Evolutionary conservation across 2,797 vertebrate species (phyloP).

Genomic region (Melanogrammus aeglefinus): DNA sequence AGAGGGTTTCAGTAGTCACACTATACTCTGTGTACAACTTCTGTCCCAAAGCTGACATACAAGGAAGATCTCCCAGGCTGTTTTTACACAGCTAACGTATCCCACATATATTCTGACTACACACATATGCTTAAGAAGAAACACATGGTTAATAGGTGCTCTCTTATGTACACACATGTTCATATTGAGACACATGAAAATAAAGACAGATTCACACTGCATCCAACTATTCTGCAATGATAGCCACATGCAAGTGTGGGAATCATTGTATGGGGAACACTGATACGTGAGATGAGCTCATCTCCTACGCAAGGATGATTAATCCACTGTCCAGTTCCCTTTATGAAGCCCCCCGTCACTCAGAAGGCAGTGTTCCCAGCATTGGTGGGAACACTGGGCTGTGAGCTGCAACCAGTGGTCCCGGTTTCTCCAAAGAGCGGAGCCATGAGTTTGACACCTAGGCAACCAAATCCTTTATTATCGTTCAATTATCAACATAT

Average conservation of each 20-base stretch:
- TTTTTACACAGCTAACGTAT: not conserved
- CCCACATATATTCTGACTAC: conserved; percentile 15
- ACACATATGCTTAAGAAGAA: not conserved
- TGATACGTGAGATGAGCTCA: conserved; percentile 41
- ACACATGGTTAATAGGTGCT: not conserved
- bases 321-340: not conserved
- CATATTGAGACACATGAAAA: not conserved
- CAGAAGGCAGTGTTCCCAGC: not conserved
- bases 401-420: not conserved
- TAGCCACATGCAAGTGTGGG: conserved; percentile 41
- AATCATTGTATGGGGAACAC: conserved; percentile 58
- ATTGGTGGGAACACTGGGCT: not conserved
- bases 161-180: not conserved
- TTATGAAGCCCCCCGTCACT: not conserved
- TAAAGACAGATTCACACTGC: not conserved
- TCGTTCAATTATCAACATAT: not conserved
- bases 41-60: conserved; percentile 38
- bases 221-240: conserved; percentile 24
- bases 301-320: not conserved
- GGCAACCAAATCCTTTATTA: not conserved
- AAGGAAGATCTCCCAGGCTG: conserved; percentile 12
- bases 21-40: conserved; percentile 25
- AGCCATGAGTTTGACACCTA: not conserved
- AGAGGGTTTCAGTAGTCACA: conserved; percentile 21
- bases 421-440: not conserved